Evolutionary conservation across 37 sponge, comb jelly and placozoan genomes (phyloP), one percentile per base, ranked within the genome.

Genomic region (Agelas oroides): DNA sequence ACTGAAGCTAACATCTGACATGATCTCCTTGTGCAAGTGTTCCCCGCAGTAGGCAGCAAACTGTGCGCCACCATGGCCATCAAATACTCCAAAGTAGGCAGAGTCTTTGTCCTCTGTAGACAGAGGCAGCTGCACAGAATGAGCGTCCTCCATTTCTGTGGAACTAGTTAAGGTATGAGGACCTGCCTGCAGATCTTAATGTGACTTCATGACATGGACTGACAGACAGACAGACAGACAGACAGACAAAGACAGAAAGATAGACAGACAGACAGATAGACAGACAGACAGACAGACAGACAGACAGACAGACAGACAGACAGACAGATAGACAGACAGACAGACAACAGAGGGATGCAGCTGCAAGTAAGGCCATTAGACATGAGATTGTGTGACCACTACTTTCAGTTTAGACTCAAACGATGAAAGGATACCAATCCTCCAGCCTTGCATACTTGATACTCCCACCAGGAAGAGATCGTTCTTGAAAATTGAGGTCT

Each of bases 361-460:
- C n/a, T n/a, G n/a, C n/a, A n/a, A n/a, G n/a, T n/a, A n/a, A n/a
- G n/a, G n/a, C n/a, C n/a, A n/a, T n/a, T n/a, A n/a, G n/a, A n/a
- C n/a, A n/a, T n/a, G n/a, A n/a, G n/a, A n/a, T n/a, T n/a, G n/a
- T n/a, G n/a, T n/a, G n/a, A n/a, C n/a, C n/a, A n/a, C n/a, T n/a
- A n/a, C n/a, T n/a, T n/a, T n/a, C n/a, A n/a, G n/a, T n/a, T n/a
- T n/a, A n/a, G n/a, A n/a, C n/a, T n/a, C n/a, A n/a, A n/a, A n/a
- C n/a, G n/a, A n/a, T n/a, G n/a, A n/a, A 32, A 53, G 85, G 90
- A 84, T 89, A 89, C 91, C 60, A 53, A 69, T 38, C 78, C 95
- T 78, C 95, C 95, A 95, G 63, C 95, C 95, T 54, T 95, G 95
- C 95, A 95, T 95, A 19, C 76, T 73, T 11, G 95, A 95, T 2